phyloP scores from a whole-genome alignment of 2,888 invertebrate species.

The Autographa gamma region DNA sequence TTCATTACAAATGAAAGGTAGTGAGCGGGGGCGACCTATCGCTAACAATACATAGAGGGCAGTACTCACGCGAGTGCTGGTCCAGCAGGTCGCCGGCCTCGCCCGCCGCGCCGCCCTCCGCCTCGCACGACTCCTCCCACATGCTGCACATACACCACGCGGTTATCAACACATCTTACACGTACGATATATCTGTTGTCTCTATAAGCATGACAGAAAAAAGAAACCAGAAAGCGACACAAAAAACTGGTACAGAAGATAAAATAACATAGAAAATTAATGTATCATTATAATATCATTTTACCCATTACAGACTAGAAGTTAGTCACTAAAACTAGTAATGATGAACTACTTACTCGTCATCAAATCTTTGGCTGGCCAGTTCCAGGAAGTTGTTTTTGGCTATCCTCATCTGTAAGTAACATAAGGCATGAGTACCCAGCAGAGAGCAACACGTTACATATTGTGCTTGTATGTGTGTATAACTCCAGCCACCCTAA shows the following conservation, averaged over 20 bases:
- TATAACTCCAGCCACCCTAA: too few relatives aligned
- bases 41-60: neutral
- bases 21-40: too few relatives aligned
- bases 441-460: too few relatives aligned
- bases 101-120: slow-evolving; percentile 44
- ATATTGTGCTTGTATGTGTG: too few relatives aligned
- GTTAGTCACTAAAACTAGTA: neutral
- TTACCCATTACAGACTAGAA: neutral
- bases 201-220: too few relatives aligned
- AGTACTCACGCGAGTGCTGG: slow-evolving; percentile 46
- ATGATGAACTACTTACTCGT: slow-evolving; percentile 71
- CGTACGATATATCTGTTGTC: too few relatives aligned
- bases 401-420: slow-evolving; percentile 61
- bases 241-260: too few relatives aligned
- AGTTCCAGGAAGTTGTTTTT: slow-evolving; percentile 72
- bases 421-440: neutral
- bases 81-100: slow-evolving; percentile 35
- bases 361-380: slow-evolving; percentile 71
- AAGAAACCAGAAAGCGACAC: too few relatives aligned
- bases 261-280: too few relatives aligned
- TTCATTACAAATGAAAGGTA: too few relatives aligned
- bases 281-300: neutral
- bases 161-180: neutral
- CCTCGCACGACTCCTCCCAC: slow-evolving; percentile 73
- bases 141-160: slow-evolving; percentile 61